These are phyloP conservation scores for Aurelia sp. DNA, from an alignment of 30 jellyfish, hydroid and myxozoan genomes.

Conservation along the genomic window DNA sequence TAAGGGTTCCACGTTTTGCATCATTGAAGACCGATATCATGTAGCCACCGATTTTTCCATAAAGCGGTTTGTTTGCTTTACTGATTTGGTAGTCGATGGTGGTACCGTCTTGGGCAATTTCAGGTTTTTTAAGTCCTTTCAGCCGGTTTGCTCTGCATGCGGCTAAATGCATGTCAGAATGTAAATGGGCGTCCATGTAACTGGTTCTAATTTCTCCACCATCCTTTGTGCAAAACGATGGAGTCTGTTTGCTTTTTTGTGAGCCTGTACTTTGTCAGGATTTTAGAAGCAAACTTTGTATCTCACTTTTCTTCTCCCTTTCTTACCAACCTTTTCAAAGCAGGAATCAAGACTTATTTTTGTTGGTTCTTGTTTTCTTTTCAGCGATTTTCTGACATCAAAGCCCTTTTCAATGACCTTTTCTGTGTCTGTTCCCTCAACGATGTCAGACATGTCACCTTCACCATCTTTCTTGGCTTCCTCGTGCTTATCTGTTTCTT, in stretches of 20 bases:
- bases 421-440: too few relatives aligned
- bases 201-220: constrained; percentile 28
- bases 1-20: constrained; percentile 46
- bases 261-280: not conserved
- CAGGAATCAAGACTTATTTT: not conserved
- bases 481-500: too few relatives aligned
- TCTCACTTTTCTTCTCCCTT: constrained; percentile 30
- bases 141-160: constrained; percentile 43
- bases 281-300: constrained; percentile 27
- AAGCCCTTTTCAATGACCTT: too few relatives aligned
- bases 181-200: constrained; percentile 27
- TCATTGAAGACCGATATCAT: constrained; percentile 36
- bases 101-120: constrained; percentile 18
- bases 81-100: constrained; percentile 26
- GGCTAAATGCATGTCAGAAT: constrained; percentile 4
- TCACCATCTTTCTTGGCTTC: too few relatives aligned
- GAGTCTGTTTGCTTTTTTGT: constrained; percentile 25
- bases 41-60: constrained; percentile 19
- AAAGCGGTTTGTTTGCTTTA: constrained; percentile 13
- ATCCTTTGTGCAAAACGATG: not conserved
- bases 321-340: constrained; percentile 21
- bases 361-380: too few relatives aligned
- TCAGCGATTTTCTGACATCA: too few relatives aligned
- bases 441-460: too few relatives aligned
- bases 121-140: constrained; percentile 4